phyloP scores from a whole-genome alignment of 2,888 invertebrate genomes.

The Dicyrtoma fusca region DNA sequence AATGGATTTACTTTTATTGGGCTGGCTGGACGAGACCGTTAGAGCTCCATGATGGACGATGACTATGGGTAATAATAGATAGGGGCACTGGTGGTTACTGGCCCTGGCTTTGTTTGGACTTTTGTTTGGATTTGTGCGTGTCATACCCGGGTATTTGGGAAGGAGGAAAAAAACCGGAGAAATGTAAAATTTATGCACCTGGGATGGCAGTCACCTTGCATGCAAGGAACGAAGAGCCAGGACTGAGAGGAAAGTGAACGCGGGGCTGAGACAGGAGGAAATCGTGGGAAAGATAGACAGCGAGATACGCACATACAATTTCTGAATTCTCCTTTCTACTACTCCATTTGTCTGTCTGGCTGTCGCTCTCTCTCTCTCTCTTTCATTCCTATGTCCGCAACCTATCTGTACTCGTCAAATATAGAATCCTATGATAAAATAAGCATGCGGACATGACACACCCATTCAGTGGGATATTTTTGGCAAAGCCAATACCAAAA shows the following conservation, averaged over 20 bases:
- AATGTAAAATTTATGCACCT: slow-evolving; percentile 31
- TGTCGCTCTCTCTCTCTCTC: slow-evolving; percentile 2
- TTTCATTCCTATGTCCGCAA: not conserved
- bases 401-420: slow-evolving; percentile 5
- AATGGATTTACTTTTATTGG: too few relatives aligned
- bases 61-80: not conserved
- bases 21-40: too few relatives aligned
- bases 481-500: not conserved
- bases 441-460: slow-evolving; percentile 16
- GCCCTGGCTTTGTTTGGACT: too few relatives aligned
- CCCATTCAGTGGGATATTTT: slow-evolving; percentile 15
- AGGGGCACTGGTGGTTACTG: too few relatives aligned
- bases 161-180: slow-evolving; percentile 2
- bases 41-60: too few relatives aligned
- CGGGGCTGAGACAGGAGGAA: slow-evolving; percentile 9
- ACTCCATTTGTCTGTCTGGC: not conserved
- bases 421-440: not conserved
- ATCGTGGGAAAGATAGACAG: slow-evolving; percentile 22
- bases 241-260: not conserved
- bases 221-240: not conserved
- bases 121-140: slow-evolving; percentile 20
- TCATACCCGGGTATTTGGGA: not conserved
- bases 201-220: slow-evolving; percentile 28
- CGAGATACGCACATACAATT: not conserved
- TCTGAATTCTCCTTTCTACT: not conserved